phyloP scores from a whole-genome alignment of 2,113 vertebrate genomes.

The Varanus komodoensis region DNA sequence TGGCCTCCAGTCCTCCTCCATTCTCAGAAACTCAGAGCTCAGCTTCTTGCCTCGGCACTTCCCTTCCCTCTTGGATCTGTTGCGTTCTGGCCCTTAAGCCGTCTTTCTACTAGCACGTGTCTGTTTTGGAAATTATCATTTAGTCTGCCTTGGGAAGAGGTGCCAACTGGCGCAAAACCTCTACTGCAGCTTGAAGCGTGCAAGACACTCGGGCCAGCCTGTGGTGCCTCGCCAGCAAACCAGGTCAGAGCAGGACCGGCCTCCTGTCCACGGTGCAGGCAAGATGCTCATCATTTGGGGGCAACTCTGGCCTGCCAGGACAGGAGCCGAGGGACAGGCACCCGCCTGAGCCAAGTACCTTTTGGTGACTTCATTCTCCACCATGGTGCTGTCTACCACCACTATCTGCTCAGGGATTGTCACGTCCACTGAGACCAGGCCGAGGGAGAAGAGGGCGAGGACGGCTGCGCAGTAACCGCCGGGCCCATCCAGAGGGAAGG shows the following conservation, averaged over 20 bases:
- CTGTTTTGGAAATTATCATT: background rate
- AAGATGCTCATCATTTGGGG: too few relatives aligned
- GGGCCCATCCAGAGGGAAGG: constrained; percentile 84
- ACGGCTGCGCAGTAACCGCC: constrained; percentile 86
- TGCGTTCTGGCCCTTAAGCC: background rate
- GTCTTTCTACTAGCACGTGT: background rate
- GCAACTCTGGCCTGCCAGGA: too few relatives aligned
- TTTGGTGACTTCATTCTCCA: constrained; percentile 89
- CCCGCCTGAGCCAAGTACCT: constrained; percentile 62
- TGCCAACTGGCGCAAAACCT: background rate
- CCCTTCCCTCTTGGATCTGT: too few relatives aligned
- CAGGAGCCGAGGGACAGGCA: background rate
- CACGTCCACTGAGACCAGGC: constrained; percentile 84
- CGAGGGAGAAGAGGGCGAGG: constrained; percentile 88
- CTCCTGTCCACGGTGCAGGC: background rate
- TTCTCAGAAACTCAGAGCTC: too few relatives aligned
- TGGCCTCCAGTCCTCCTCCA: too few relatives aligned
- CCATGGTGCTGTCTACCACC: constrained; percentile 91
- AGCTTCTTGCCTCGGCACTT: too few relatives aligned
- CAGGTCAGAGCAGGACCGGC: background rate
- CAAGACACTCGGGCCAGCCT: background rate
- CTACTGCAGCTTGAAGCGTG: background rate
- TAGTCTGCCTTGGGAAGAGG: background rate
- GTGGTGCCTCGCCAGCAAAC: background rate
- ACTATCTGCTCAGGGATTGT: constrained; percentile 93